Evolutionary conservation across 2,888 invertebrate genomes (phyloP), one percentile per base, ranked within the genome.

Genomic region (Rhagonycha lutea): DNA sequence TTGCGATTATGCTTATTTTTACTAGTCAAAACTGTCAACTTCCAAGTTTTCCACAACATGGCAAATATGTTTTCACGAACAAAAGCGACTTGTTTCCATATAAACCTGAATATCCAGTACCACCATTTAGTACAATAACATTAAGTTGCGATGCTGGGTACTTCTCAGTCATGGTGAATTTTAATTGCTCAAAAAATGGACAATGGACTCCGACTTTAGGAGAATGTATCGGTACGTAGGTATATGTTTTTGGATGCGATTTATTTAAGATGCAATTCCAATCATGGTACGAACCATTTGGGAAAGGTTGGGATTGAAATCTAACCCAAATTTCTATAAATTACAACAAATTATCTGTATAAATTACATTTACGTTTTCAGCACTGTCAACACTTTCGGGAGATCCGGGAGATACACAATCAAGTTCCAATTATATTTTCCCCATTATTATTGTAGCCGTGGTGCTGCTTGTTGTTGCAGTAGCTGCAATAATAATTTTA

Each of bases 341-440:
- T n/a, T n/a, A n/a, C n/a, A n/a, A n/a, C n/a, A n/a, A n/a, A n/a
- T n/a, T n/a, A n/a, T n/a, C n/a, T n/a, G n/a, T n/a, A n/a, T n/a
- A n/a, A n/a, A n/a, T n/a, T n/a, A n/a, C n/a, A n/a, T 89, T 93
- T 81, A 92, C 95, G 80, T n/a, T 47, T 47, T 47, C n/a, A 47
- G 47, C 12, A 32, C 12, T 18, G 18, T 18, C 18, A 18, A 18
- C 18, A 2, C 18, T 2, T 18, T 18, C 18, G 2, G 18, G 18
- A 18, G 18, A 18, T 2, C 7, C n/a, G 2, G 4, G 5, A 5
- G n/a, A 7, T 47, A 47, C 4, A 32, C 12, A 12, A 5, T 1
- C 5, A n/a, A 8, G n/a, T 7, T 47, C n/a, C 2, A 47, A 47
- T 7, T n/a, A 47, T n/a, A 47, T n/a, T n/a, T 2, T n/a, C 8